phyloP scores from a whole-genome alignment of 2,113 vertebrate genomes.

The Hyaena hyaena region DNA sequence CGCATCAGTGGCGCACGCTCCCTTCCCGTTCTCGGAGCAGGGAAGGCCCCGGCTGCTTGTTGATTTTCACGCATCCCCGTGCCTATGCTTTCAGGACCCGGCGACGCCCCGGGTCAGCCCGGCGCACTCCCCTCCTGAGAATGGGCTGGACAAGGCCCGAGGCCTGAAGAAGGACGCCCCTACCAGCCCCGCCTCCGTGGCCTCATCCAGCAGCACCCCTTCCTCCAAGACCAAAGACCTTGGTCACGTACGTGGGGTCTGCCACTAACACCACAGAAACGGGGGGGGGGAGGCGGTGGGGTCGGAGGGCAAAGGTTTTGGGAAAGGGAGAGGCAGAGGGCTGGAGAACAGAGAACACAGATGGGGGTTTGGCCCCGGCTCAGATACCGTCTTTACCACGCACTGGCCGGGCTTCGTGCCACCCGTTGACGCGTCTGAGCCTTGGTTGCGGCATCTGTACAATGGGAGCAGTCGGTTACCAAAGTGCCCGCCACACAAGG shows the following conservation, averaged over 20 bases:
- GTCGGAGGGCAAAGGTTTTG: not conserved
- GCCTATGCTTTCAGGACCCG: conserved; percentile 88
- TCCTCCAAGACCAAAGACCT: conserved; percentile 98
- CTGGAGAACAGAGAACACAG: not conserved
- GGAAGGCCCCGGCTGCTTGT: not conserved
- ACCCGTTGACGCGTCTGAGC: not conserved
- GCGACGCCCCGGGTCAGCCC: conserved; percentile 95
- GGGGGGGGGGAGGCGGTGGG: not conserved
- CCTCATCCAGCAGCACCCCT: conserved; percentile 98
- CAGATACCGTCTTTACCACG: not conserved
- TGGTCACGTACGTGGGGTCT: conserved; percentile 89
- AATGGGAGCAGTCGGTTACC: not conserved
- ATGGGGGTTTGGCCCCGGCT: not conserved
- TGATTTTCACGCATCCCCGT: not conserved
- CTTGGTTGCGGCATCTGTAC: not conserved
- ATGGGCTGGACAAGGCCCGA: conserved; percentile 94
- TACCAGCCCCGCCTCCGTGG: conserved; percentile 96
- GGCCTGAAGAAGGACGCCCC: conserved; percentile 95
- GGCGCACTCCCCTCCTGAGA: conserved; percentile 95
- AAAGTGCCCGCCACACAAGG: not conserved
- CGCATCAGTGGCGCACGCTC: accelerated
- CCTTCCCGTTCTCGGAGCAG: not conserved
- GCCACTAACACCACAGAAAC: not conserved
- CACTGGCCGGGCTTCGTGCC: not conserved
- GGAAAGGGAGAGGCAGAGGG: not conserved